Evolutionary conservation across 2,113 vertebrate genomes (phyloP).

Genomic region (Cyrtonyx montezumae): DNA sequence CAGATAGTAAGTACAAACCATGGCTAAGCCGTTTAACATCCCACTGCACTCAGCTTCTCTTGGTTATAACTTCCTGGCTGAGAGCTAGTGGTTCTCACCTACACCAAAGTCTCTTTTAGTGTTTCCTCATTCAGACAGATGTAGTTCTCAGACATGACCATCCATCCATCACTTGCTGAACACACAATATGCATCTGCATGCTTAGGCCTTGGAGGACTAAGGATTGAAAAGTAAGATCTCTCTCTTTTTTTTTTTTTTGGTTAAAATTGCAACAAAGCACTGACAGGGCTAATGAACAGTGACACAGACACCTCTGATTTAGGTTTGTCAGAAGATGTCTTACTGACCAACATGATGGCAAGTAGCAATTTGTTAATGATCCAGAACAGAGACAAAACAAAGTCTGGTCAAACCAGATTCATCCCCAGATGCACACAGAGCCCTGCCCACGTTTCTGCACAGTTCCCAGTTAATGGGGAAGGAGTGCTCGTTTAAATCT

Average conservation of each 20-base stretch:
- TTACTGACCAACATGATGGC: neutral
- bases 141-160: neutral
- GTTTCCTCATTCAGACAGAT: conserved; percentile 9
- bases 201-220: neutral
- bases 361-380: neutral
- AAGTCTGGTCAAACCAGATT: neutral
- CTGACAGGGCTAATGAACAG: neutral
- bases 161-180: neutral
- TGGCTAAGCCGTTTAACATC: neutral
- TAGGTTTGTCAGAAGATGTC: neutral
- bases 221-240: neutral
- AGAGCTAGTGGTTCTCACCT: neutral
- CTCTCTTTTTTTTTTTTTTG: neutral
- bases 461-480: neutral
- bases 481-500: neutral
- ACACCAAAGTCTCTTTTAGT: neutral
- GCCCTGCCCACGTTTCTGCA: neutral
- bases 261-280: neutral
- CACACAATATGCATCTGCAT: rapidly evolving
- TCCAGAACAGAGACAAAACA: neutral
- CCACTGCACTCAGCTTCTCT: neutral
- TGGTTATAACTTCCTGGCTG: neutral
- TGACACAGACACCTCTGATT: neutral
- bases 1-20: neutral
- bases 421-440: neutral